These are phyloP conservation scores for Macrosiphum euphorbiae DNA, from an alignment of 2,888 invertebrate species.

Conservation along the genomic window DNA sequence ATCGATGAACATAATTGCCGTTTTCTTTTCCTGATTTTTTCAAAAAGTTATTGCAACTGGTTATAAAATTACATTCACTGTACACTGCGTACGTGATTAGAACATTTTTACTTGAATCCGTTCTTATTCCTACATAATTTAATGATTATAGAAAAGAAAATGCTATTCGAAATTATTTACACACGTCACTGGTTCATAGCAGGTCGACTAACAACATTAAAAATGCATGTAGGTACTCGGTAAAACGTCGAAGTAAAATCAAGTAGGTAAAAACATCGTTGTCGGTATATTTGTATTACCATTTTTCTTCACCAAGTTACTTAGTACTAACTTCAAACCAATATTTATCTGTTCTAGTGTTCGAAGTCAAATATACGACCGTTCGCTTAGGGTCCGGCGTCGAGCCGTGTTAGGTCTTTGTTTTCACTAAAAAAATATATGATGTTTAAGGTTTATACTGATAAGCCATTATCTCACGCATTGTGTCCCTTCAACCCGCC, in stretches of 20 bases:
- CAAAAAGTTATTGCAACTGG: neutral
- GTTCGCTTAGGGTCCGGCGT: neutral
- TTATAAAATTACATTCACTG: neutral
- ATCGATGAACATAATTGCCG: neutral
- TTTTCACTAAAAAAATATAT: neutral
- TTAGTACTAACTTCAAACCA: neutral
- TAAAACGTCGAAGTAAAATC: neutral
- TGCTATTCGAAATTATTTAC: neutral
- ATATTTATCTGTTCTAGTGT: conserved; percentile 4
- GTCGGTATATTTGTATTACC: neutral
- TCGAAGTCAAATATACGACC: neutral
- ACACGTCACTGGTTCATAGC: neutral
- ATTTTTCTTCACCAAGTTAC: neutral
- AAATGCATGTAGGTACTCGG: neutral
- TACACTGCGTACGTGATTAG: neutral
- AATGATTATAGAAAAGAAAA: neutral
- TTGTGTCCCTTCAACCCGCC: conserved; percentile 8
- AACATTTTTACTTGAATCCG: neutral
- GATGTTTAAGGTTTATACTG: conserved; percentile 8
- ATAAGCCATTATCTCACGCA: neutral
- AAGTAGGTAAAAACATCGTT: neutral
- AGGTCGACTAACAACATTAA: neutral
- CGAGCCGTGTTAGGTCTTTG: neutral
- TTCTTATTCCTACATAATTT: neutral
- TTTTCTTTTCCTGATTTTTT: neutral